Evolutionary conservation across 2,113 vertebrate genomes (phyloP), one percentile per base, ranked within the genome.

Genomic region (Sprattus sprattus): DNA sequence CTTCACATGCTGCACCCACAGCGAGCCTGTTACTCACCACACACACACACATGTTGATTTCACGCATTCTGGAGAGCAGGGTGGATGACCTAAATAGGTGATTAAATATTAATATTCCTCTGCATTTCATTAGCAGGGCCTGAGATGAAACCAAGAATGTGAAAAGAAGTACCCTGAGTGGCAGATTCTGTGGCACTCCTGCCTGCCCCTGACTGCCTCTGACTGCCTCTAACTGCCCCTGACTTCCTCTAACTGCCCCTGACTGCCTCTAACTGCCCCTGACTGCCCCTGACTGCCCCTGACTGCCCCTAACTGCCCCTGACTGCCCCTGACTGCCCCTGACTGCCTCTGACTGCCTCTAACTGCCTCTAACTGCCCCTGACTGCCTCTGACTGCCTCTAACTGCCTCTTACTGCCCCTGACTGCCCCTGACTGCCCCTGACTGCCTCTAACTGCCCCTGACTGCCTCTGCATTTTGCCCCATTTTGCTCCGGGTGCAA

Each of bases 51-150:
- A n/a, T 60, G 39, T 54, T 28, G 75, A 81, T 84, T 81, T 84
- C 39, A 45, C 75, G 54, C 44, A 81, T 6, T 28, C 83, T 84
- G 71, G 78, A 64, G 46, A 22, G 64, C 84, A 82, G 32, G 47
- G 81, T 83, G 45, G 80, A 22, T 52, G 49, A 47, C 52, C 78
- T 84, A 81, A 78, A 32, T 45, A 39, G 45, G 44, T 39, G 50
- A 78, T 52, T 45, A 75, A 67, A 49, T 82, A 85, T 88, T 67
- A 67, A 87, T 47, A 25, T 44, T 81, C 32, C 39, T 15, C 45
- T 45, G 47, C 60, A 46, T 54, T 54, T 9, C 86, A 45, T 39
- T 46, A 64, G 47, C 60, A 22, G 6, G 13, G 60, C 9, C 10
- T 25, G 46, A 52, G 50, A 83, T 25, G 47, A 83, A 47, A 52